Evolutionary conservation across 2,113 vertebrate species (phyloP).

Genomic region (Phylloscopus trochilus): DNA sequence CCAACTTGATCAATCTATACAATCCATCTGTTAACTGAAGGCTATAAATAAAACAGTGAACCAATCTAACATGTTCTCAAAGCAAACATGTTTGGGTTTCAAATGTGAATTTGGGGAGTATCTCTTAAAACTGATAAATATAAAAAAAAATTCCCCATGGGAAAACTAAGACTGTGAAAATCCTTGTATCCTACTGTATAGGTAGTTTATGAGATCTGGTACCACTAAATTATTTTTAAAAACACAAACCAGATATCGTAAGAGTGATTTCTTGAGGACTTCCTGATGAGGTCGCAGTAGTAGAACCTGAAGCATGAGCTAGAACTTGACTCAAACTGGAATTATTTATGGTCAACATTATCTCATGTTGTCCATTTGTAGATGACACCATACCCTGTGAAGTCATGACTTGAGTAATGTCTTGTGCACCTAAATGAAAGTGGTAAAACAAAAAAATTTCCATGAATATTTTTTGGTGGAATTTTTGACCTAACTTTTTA

Average conservation of each 20-base stretch:
- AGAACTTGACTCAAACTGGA: slow-evolving; percentile 90
- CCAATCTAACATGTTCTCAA: accelerated
- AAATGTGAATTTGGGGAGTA: not conserved
- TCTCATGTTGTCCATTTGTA: slow-evolving; percentile 84
- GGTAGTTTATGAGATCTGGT: not conserved
- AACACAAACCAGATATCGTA: slow-evolving; percentile 91
- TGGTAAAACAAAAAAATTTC: not conserved
- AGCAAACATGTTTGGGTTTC: not conserved
- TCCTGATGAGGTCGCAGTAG: slow-evolving; percentile 69
- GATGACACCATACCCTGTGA: slow-evolving; percentile 81
- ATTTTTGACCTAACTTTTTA: not conserved
- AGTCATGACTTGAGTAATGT: slow-evolving; percentile 87
- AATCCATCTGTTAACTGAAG: not conserved
- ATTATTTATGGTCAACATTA: slow-evolving; percentile 97
- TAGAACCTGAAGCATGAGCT: slow-evolving; percentile 78
- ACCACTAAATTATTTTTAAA: not conserved
- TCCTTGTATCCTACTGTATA: not conserved
- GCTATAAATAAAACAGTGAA: not conserved
- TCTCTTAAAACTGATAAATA: not conserved
- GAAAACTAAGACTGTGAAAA: not conserved
- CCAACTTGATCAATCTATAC: not conserved
- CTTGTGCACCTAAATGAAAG: slow-evolving; percentile 80
- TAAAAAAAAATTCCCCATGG: not conserved
- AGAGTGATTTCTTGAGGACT: slow-evolving; percentile 93
- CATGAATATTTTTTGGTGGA: not conserved